Conservation (phyloP, 1,140 invertebrate species). For the Mercenaria mercenaria region DNA sequence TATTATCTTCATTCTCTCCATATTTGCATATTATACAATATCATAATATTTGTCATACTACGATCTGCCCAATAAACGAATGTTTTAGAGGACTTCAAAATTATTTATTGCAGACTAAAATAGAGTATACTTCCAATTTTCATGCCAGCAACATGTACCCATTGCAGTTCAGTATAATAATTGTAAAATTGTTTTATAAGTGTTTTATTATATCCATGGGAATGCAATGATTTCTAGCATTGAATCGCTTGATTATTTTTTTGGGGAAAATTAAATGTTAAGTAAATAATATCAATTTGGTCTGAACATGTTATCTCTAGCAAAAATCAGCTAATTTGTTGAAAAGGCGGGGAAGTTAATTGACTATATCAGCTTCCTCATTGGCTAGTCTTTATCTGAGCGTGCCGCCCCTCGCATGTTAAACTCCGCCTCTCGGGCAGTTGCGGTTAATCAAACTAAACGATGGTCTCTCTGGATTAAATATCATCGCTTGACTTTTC, state of each 20-base stretch:
- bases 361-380: not conserved
- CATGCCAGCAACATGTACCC: too few species aligned
- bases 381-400: not conserved
- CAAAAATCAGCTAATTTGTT: not conserved
- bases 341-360: not conserved
- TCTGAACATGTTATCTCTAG: not conserved
- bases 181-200: too few species aligned
- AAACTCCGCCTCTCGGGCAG: not conserved
- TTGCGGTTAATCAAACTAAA: slow-evolving; percentile 51
- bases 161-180: too few species aligned
- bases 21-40: too few species aligned
- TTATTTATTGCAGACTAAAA: too few species aligned
- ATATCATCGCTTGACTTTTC: slow-evolving; percentile 64
- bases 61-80: too few species aligned
- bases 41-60: too few species aligned
- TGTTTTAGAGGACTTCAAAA: too few species aligned
- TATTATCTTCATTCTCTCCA: too few species aligned
- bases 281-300: not conserved
- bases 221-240: too few species aligned
- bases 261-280: not conserved
- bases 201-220: too few species aligned
- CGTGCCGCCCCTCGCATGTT: not conserved
- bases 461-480: slow-evolving; percentile 9
- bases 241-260: not conserved
- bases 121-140: too few species aligned